Evolutionary conservation across 2,888 invertebrate genomes (phyloP).

Genomic region (Lasius fuliginosus): DNA sequence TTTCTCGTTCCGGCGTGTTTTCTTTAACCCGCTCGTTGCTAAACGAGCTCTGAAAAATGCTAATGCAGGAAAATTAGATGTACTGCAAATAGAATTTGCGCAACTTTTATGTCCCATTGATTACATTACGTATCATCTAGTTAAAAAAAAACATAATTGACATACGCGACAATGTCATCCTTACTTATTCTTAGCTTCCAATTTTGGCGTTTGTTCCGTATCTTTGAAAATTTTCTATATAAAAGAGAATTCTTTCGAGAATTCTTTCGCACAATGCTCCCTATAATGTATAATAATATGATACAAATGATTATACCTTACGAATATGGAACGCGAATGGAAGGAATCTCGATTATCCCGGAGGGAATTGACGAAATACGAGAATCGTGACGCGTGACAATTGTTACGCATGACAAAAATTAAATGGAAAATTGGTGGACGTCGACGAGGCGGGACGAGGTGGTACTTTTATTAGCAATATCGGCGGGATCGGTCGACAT

Average conservation of each 20-base stretch:
- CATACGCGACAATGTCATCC: not conserved
- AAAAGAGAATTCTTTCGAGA: not conserved
- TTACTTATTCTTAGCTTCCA: not conserved
- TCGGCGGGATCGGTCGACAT: conserved; percentile 75
- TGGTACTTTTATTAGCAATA: conserved; percentile 78
- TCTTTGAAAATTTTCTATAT: not conserved
- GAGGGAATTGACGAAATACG: conserved; percentile 7
- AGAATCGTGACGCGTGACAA: conserved; percentile 27
- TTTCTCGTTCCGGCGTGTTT: not conserved
- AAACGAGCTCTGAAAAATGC: not conserved
- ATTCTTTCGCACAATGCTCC: not conserved
- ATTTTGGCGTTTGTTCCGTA: not conserved
- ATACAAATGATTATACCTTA: not conserved
- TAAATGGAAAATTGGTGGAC: conserved; percentile 59
- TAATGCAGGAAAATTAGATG: conserved; percentile 29
- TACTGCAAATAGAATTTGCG: conserved; percentile 17
- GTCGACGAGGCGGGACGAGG: conserved; percentile 22
- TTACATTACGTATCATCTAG: not conserved
- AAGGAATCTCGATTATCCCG: conserved; percentile 35
- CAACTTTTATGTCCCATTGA: not conserved
- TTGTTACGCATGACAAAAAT: conserved; percentile 57
- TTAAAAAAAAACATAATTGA: not conserved
- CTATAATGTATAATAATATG: not conserved
- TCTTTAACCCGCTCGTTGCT: not conserved
- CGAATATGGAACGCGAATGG: conserved; percentile 5